Conservation (phyloP, 2,113 vertebrate species). For the Cichladusa arquata region DNA sequence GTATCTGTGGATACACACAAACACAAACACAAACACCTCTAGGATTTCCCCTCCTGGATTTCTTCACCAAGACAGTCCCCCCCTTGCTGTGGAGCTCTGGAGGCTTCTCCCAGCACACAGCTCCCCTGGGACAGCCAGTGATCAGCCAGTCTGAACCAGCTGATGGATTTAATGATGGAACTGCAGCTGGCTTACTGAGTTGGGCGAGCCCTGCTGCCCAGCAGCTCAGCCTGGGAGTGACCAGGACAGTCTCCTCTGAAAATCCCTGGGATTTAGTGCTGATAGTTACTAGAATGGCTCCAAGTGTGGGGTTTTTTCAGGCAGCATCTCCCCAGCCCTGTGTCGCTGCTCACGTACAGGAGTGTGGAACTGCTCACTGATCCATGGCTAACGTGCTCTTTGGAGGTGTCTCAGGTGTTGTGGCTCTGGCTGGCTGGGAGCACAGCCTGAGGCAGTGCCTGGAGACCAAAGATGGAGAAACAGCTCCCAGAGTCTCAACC, state of each 20-base stretch:
- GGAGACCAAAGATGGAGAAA: neutral
- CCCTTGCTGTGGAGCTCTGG: neutral
- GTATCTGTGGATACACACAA: neutral
- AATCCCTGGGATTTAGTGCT: neutral
- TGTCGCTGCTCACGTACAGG: accelerated
- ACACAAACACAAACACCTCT: neutral
- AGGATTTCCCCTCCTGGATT: neutral
- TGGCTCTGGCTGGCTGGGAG: neutral
- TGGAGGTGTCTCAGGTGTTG: neutral
- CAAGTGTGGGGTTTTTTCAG: neutral
- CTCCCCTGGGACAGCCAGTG: neutral
- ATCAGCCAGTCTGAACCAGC: neutral
- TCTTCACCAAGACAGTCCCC: neutral
- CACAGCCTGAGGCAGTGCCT: neutral
- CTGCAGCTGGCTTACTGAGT: neutral
- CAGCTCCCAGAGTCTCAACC: neutral
- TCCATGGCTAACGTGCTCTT: neutral
- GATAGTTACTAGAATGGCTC: neutral
- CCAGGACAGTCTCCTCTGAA: neutral
- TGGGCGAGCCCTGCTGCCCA: neutral
- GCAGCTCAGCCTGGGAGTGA: neutral
- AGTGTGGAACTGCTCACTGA: neutral
- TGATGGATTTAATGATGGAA: neutral
- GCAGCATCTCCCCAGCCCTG: neutral
- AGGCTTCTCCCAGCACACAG: neutral